These are phyloP conservation scores for Monarcha castaneiventris DNA, from an alignment of 2,113 vertebrate species.

Conservation along the genomic window DNA sequence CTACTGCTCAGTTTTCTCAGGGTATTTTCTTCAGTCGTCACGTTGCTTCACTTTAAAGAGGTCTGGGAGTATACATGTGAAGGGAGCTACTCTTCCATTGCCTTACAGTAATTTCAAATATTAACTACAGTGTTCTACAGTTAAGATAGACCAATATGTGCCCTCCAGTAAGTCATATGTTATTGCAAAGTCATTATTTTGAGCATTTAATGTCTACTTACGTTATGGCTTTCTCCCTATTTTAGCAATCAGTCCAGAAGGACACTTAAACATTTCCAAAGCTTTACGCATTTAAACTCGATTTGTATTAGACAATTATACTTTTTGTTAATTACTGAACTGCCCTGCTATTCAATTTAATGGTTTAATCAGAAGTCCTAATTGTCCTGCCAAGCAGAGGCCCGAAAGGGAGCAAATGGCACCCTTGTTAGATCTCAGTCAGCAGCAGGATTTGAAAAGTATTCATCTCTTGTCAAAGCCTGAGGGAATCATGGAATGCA, in stretches of 20 bases:
- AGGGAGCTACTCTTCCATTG: neutral
- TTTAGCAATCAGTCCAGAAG: neutral
- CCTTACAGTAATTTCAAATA: neutral
- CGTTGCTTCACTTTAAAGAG: neutral
- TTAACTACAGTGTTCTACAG: neutral
- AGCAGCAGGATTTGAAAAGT: neutral
- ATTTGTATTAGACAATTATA: neutral
- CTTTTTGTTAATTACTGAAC: neutral
- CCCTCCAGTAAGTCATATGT: neutral
- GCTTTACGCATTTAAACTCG: neutral
- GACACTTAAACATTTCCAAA: neutral
- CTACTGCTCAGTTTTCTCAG: neutral
- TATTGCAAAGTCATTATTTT: neutral
- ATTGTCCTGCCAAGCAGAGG: neutral
- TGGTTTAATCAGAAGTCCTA: neutral
- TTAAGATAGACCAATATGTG: neutral
- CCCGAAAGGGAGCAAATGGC: neutral
- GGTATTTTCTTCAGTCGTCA: neutral
- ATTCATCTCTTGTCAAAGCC: neutral
- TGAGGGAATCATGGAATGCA: neutral
- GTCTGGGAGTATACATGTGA: neutral
- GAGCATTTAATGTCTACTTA: neutral
- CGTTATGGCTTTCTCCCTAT: neutral
- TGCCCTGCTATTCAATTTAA: neutral
- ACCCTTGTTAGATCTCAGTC: neutral